Base-by-base conservation (phyloP, 2,113 vertebrate genomes). In the Lophura nycthemera region DNA sequence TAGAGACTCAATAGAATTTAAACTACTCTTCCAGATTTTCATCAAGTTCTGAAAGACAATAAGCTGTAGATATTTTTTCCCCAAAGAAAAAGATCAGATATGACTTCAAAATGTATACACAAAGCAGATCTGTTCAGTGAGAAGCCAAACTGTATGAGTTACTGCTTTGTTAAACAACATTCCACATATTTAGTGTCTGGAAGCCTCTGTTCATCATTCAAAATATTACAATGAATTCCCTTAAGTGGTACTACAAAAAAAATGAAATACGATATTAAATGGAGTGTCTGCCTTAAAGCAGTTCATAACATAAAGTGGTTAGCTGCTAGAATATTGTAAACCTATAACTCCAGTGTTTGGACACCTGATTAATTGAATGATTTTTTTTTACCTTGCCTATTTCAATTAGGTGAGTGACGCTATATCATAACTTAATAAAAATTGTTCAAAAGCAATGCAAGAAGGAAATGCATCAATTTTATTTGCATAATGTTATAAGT, bases 61-160 rank as follows among this genome's bases (percentile, higher is more conserved):
- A 71, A 36, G 1, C n/a, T 24, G 5, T 13, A 77, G 15, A 14
- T 1, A 7, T 21, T 5, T 10, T 1, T 2, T 4, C 1, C 0
- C 1, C 1, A 11, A 40, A 57, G 71, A 34, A 34, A 57, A 8
- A 42, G 34, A 45, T 8, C n/a, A 86, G 1, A 7, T 61, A 2
- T 45, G 18, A n/a, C 3, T 66, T 5, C 6, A 52, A 77, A 77
- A 67, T 34, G 3, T 2, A 15, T 42, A 8, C 17, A 65, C 29
- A 30, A 78, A 75, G 2, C 2, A 21, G 63, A 57, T 20, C 1
- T 4, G 77, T 93, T 78, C 69, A 83, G 13, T 72, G 10, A 60
- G 21, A 88, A 86, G 65, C 11, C 2, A 66, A 64, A 4, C 5
- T 18, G 20, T 30, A 30, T 1, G 18, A 69, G 6, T 38, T 69